Conservation (phyloP, 2,797 vertebrate genomes). For the Crax fasciolata region DNA sequence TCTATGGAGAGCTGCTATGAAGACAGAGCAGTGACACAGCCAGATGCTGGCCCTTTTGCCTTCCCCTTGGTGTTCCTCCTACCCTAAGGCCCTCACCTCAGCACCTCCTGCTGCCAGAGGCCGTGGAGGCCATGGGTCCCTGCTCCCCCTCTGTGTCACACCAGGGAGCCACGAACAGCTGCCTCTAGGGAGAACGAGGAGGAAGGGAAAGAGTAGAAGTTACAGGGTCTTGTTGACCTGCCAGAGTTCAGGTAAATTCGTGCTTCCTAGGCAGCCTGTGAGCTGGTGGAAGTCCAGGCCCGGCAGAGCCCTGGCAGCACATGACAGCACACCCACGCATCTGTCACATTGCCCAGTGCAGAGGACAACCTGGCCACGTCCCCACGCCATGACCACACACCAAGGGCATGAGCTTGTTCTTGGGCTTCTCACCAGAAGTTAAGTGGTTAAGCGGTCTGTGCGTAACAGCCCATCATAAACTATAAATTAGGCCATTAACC, state of each 20-base stretch:
- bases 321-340: background rate
- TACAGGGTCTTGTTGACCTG: background rate
- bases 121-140: fast-evolving
- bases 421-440: background rate
- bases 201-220: background rate
- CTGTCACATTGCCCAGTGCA: background rate
- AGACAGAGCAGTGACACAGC: background rate
- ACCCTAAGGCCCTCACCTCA: background rate
- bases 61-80: background rate
- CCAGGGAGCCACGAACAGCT: background rate
- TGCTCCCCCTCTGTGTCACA: background rate
- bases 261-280: background rate
- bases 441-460: background rate
- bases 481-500: background rate
- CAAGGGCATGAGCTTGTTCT: background rate
- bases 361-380: background rate
- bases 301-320: background rate
- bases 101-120: background rate
- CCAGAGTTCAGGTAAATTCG: background rate
- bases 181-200: background rate
- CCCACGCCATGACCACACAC: background rate
- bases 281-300: background rate
- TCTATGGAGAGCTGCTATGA: background rate
- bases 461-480: background rate
- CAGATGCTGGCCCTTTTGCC: fast-evolving